Evolutionary conservation across 23 tunicate genomes (phyloP).

Genomic region (Trididemnum miniatum): DNA sequence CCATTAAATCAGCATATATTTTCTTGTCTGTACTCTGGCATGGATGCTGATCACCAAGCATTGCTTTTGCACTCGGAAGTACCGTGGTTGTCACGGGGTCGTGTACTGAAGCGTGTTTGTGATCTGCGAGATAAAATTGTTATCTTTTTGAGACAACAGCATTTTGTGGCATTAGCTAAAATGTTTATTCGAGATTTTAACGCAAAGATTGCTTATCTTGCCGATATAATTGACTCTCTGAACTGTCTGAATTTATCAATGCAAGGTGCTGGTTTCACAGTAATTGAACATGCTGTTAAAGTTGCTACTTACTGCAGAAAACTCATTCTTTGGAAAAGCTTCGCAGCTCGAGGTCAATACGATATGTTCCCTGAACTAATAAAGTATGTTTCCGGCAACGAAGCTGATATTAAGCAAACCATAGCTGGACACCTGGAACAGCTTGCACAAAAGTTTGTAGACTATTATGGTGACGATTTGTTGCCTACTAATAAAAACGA

Average conservation of each 20-base stretch:
- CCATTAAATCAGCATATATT: slow-evolving; percentile 50
- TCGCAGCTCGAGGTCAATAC: slow-evolving; percentile 13
- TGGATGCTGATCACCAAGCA: slow-evolving; percentile 54
- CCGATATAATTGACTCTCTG: slow-evolving; percentile 48
- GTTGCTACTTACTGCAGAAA: slow-evolving; percentile 34
- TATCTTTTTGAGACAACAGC: slow-evolving; percentile 39
- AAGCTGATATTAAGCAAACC: not conserved
- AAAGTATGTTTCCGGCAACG: slow-evolving; percentile 18
- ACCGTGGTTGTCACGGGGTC: slow-evolving; percentile 52
- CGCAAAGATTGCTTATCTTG: slow-evolving; percentile 54
- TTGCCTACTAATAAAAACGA: slow-evolving; percentile 26
- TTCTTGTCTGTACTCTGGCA: slow-evolving; percentile 50
- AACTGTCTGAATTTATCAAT: slow-evolving; percentile 52
- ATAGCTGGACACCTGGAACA: slow-evolving; percentile 27
- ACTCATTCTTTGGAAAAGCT: slow-evolving; percentile 35
- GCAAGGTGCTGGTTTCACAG: slow-evolving; percentile 50
- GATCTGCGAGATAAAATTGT: slow-evolving; percentile 51
- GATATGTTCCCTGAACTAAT: slow-evolving; percentile 30
- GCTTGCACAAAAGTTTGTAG: slow-evolving; percentile 15
- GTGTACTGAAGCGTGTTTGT: slow-evolving; percentile 49
- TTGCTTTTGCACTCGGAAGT: slow-evolving; percentile 48
- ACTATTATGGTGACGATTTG: slow-evolving; percentile 17
- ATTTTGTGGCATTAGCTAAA: slow-evolving; percentile 44
- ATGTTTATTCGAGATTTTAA: slow-evolving; percentile 40
- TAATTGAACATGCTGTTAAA: slow-evolving; percentile 54